Percentiles rank a stretch among this genome's conserved stretches.
phyloP scores from a whole-genome alignment of 2,113 vertebrate genomes.

The Zingel zingel region DNA sequence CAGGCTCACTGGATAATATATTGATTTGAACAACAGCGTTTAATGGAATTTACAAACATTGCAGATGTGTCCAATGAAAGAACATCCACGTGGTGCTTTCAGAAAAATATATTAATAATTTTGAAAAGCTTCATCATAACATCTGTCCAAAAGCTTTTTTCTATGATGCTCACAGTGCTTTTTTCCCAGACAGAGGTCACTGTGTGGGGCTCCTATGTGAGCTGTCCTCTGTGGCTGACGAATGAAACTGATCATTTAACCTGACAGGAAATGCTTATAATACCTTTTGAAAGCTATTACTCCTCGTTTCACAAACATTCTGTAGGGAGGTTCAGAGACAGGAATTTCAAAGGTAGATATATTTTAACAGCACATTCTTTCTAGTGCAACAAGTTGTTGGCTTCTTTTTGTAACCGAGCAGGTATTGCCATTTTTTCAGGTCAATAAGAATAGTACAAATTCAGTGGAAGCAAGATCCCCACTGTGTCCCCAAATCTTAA shows the following conservation, averaged over 20 bases:
- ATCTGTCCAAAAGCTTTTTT: conserved; percentile 44
- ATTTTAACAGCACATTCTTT: conserved; percentile 2
- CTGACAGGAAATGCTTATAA: conserved; percentile 57
- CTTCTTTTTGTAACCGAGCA: conserved; percentile 1
- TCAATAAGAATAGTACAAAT: conserved; percentile 26
- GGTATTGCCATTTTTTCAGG: conserved; percentile 9
- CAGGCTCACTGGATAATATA: neutral
- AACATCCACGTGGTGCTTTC: neutral
- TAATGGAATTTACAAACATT: conserved; percentile 29
- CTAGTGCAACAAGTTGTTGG: neutral
- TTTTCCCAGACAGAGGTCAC: conserved; percentile 32
- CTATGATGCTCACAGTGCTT: neutral
- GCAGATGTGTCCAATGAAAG: conserved; percentile 5
- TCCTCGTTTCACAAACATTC: conserved; percentile 15
- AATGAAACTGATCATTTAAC: conserved; percentile 57
- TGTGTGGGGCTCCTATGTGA: conserved; percentile 10
- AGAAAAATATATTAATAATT: conserved; percentile 26
- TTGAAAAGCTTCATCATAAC: conserved; percentile 22
- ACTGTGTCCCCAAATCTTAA: conserved; percentile 12
- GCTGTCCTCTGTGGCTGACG: conserved; percentile 30
- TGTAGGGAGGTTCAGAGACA: neutral
- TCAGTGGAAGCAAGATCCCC: neutral
- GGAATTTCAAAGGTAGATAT: neutral
- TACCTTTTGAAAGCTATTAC: conserved; percentile 28
- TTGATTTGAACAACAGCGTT: neutral